phyloP scores from a whole-genome alignment of 2,888 invertebrate species.

The Gasteruption jaculator region DNA sequence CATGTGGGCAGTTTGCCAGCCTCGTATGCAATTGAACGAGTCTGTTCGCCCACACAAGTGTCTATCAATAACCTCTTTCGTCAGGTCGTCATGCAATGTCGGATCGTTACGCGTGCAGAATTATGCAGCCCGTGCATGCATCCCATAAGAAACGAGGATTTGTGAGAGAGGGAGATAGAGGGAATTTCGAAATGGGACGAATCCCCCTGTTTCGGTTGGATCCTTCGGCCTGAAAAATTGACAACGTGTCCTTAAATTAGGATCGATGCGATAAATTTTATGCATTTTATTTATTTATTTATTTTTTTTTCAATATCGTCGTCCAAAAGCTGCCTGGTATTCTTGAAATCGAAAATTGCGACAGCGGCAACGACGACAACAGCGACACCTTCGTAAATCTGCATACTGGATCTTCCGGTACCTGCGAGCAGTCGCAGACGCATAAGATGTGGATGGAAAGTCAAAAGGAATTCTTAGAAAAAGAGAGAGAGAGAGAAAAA shows the following conservation, averaged over 20 bases:
- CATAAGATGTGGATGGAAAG: constrained; percentile 1
- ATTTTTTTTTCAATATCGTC: constrained; percentile 16
- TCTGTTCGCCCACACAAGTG: constrained; percentile 32
- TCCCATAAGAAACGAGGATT: too few relatives aligned
- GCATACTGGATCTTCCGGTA: constrained; percentile 38
- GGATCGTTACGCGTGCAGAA: constrained; percentile 33
- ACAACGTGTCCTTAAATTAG: constrained; percentile 5
- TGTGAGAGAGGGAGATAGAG: too few relatives aligned
- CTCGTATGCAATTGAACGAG: constrained; percentile 25
- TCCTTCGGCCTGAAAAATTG: neutral
- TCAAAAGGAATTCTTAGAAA: too few relatives aligned
- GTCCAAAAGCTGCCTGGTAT: too few relatives aligned
- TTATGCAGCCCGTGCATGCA: constrained; percentile 29
- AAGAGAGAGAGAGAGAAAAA: too few relatives aligned
- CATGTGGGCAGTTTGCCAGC: too few relatives aligned
- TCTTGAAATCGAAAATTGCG: constrained; percentile 38
- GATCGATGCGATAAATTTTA: too few relatives aligned
- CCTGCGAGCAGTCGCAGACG: constrained; percentile 2
- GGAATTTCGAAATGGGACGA: too few relatives aligned
- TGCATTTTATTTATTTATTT: constrained; percentile 15
- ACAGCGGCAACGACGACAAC: constrained; percentile 22
- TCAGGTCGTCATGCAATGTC: constrained; percentile 35
- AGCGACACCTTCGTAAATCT: constrained; percentile 40
- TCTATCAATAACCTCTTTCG: constrained; percentile 43
- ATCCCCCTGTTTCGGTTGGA: constrained; percentile 1